Evolutionary conservation across 2,888 invertebrate genomes (phyloP).

Genomic region (Oxycera nigricornis): DNA sequence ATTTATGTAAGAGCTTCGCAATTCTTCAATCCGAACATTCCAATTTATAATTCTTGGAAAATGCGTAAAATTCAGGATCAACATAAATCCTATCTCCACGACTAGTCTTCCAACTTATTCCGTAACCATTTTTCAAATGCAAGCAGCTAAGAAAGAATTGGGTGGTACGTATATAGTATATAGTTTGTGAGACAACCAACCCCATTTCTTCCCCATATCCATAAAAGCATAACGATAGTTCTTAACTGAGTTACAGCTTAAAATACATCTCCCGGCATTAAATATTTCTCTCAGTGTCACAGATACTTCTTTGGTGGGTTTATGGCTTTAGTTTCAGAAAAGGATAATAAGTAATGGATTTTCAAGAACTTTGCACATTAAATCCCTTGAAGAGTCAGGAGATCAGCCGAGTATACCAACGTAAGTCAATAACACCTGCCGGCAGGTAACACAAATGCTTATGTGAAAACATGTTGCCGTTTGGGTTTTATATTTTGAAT

Average conservation of each 20-base stretch:
- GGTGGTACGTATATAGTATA: background rate
- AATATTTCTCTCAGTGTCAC: background rate
- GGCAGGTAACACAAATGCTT: background rate
- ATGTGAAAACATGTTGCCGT: background rate
- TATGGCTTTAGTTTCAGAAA: slow-evolving; percentile 24
- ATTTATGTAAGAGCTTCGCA: too few relatives aligned
- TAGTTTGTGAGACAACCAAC: background rate
- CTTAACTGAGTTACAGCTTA: too few relatives aligned
- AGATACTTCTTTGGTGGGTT: background rate
- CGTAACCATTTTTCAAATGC: background rate
- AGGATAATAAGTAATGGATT: slow-evolving; percentile 29
- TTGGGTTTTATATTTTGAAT: background rate
- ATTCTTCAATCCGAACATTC: background rate
- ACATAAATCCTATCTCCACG: background rate
- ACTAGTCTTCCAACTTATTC: background rate
- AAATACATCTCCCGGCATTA: background rate
- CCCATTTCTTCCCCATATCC: too few relatives aligned
- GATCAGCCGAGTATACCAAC: background rate
- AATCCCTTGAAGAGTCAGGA: background rate
- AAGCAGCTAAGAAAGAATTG: background rate
- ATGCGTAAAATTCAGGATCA: background rate
- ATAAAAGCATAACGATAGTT: slow-evolving; percentile 6
- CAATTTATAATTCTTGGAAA: background rate
- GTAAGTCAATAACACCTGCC: background rate
- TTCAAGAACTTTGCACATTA: slow-evolving; percentile 4